Base-by-base conservation (phyloP, 2,888 invertebrate species). In the Omphaloscelis lunosa region DNA sequence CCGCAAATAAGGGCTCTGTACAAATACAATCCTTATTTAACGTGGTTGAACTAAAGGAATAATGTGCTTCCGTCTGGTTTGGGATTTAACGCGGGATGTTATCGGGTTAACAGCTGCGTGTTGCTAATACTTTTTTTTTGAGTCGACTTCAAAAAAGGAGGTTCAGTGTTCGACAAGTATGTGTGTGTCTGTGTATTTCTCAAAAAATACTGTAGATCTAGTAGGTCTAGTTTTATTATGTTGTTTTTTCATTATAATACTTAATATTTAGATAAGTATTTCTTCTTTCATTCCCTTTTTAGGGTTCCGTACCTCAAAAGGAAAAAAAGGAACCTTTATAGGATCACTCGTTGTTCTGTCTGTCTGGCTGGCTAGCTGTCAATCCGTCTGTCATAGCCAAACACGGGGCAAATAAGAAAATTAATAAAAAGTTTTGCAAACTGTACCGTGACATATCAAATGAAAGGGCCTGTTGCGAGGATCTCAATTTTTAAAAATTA, bases 1-100 rank as follows among this genome's bases (percentile, higher is more conserved):
- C 72, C 59, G 82, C 79, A 84, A 84, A 85, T 85, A 84, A 84
- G 83, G 83, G 83, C 70, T 84, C 70, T 79, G 77, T 71, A 56
- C 70, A 84, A 85, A 84, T 79, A 84, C 75, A 70, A 76, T 83
- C 74, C 82, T 84, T 85, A 78, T 72, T 72, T 75, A 81, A 82
- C 70, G 63, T 61, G 29, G 79, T 75, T 72, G 29, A 68, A 85
- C 63, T 82, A 75, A 77, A 77, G 81, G 68, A 77, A 74, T 65
- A 27, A 70, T 82, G 72, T 53, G 56, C 62, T 65, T 53, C 58
- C 66, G 27, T 72, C 76, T 58, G 61, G 59, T 62, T 56, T 20
- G 51, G 34, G 51, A 56, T 62, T 62, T 71, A 78, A 82, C 45
- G n/a, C 29, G 34, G 34, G 12, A 34, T 68, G 29, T 29, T 29